These are phyloP conservation scores for Phortica magna DNA, from an alignment of 2,888 invertebrate genomes.

Conservation along the genomic window DNA sequence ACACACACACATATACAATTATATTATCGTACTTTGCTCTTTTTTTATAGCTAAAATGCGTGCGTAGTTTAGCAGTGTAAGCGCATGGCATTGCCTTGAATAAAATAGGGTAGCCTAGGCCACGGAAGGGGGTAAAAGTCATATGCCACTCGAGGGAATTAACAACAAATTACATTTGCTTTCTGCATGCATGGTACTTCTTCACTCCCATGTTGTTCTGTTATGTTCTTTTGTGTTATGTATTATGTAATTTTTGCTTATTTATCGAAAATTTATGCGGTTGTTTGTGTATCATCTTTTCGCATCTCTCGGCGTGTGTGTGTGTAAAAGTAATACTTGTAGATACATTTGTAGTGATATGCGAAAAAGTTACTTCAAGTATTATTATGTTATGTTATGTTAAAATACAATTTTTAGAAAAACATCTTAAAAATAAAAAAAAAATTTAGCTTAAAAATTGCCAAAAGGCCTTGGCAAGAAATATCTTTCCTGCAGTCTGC, in stretches of 20 bases:
- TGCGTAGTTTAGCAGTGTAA: background rate
- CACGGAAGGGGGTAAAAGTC: background rate
- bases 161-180: slow-evolving; percentile 33
- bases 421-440: no score
- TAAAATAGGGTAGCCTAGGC: background rate
- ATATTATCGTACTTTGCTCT: background rate
- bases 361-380: no score
- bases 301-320: background rate
- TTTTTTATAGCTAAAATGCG: slow-evolving; percentile 15
- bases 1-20: background rate
- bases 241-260: slow-evolving; percentile 31
- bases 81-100: no score
- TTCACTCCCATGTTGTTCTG: background rate
- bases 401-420: no score
- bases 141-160: slow-evolving; percentile 28
- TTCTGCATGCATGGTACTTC: background rate
- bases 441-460: no score
- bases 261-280: slow-evolving; percentile 25
- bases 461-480: no score
- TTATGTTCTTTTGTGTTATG: background rate
- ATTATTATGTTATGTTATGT: no score
- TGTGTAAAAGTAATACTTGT: background rate
- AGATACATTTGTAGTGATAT: no score
- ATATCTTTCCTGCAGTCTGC: no score
- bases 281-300: background rate